Conservation (phyloP, 2,888 invertebrate species). For the Drosophila pseudotakahashii region DNA sequence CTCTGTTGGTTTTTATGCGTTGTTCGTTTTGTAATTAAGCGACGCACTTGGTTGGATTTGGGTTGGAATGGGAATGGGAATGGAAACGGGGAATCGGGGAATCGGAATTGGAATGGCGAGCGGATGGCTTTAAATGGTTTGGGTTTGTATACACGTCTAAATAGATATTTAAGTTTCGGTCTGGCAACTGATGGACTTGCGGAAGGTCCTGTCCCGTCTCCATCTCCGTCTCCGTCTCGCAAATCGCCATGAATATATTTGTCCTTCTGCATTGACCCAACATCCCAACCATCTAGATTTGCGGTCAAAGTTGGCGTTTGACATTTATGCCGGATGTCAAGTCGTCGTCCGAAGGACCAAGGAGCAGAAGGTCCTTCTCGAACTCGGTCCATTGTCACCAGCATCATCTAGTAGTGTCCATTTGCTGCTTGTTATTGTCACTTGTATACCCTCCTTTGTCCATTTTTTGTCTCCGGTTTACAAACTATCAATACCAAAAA, state of each 20-base stretch:
- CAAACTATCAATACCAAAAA: constrained; percentile 57
- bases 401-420: constrained; percentile 48
- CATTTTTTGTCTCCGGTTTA: constrained; percentile 20
- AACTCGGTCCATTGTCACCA: constrained; percentile 61
- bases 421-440: constrained; percentile 79
- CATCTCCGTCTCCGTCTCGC: not conserved
- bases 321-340: constrained; percentile 79
- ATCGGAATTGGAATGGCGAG: constrained; percentile 1
- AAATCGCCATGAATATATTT: constrained; percentile 70
- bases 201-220: constrained; percentile 2
- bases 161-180: constrained; percentile 6
- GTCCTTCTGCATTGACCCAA: constrained; percentile 68
- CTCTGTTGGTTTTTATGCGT: constrained; percentile 75
- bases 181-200: constrained; percentile 43
- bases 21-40: constrained; percentile 80
- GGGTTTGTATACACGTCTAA: not conserved
- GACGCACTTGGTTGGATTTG: constrained; percentile 73
- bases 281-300: constrained; percentile 57
- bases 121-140: constrained; percentile 12
- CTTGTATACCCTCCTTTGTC: constrained; percentile 44
- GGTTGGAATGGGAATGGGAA: constrained; percentile 14
- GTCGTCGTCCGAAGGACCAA: constrained; percentile 34
- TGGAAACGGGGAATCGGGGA: not conserved
- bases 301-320: constrained; percentile 79
- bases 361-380: constrained; percentile 18